Conservation (phyloP, 2,888 invertebrate genomes). For the Melipona bicolor region DNA sequence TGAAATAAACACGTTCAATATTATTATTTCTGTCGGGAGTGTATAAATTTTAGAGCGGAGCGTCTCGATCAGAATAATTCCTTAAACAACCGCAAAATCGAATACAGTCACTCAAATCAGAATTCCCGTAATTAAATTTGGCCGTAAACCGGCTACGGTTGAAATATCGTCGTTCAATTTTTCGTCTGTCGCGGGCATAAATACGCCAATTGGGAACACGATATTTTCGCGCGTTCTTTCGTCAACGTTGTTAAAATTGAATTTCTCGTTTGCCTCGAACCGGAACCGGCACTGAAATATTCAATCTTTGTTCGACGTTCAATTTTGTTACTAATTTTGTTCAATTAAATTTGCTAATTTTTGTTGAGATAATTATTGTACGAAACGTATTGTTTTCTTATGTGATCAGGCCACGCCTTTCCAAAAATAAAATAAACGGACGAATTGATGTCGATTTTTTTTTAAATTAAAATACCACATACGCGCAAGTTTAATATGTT, state of each 20-base stretch:
- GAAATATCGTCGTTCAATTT: too few relatives aligned
- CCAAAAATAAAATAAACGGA: not conserved
- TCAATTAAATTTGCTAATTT: too few relatives aligned
- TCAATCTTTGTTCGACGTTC: not conserved
- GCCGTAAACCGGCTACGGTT: not conserved
- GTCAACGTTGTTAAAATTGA: not conserved
- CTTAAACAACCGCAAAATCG: not conserved
- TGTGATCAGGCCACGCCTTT: rapidly evolving
- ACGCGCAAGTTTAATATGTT: too few relatives aligned
- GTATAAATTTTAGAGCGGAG: not conserved
- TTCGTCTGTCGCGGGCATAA: not conserved
- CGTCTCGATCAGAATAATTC: not conserved
- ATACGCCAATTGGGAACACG: not conserved
- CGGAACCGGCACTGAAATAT: not conserved
- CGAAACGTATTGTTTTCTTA: not conserved
- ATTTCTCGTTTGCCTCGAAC: not conserved
- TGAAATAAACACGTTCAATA: not conserved
- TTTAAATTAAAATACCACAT: too few relatives aligned
- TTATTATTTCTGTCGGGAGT: not conserved
- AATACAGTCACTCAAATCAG: not conserved
- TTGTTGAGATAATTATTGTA: not conserved
- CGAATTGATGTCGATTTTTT: not conserved
- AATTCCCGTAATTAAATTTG: not conserved
- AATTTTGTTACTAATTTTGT: not conserved
- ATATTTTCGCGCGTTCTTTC: too few relatives aligned